These are phyloP conservation scores for Conger conger DNA, from an alignment of 2,113 vertebrate species.

Conservation along the genomic window DNA sequence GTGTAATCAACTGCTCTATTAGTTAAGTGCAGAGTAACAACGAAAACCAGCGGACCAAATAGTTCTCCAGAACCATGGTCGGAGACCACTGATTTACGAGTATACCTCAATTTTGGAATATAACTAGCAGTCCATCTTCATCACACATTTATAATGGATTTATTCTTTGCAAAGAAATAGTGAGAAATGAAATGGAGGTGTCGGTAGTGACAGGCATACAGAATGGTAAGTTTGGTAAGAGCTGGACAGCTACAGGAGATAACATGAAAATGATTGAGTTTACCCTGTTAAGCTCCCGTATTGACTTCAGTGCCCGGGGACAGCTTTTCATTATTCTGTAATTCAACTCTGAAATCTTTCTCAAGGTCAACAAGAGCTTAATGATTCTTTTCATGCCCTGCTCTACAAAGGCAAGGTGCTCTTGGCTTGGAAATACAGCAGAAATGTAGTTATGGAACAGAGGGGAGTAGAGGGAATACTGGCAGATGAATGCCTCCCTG, in stretches of 20 bases:
- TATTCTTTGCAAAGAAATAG: neutral
- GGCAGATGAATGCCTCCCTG: neutral
- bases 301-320: constrained; percentile 22
- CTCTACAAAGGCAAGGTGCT: constrained; percentile 16
- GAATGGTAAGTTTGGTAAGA: neutral
- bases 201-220: neutral
- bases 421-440: neutral
- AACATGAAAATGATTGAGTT: constrained; percentile 17
- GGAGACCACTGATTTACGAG: no score
- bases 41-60: no score
- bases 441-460: neutral
- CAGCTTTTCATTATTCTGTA: constrained; percentile 10
- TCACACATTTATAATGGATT: neutral
- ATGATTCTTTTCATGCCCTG: neutral
- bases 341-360: constrained; percentile 27
- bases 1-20: no score
- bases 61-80: no score
- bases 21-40: no score
- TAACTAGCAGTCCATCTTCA: neutral
- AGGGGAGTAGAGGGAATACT: neutral
- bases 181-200: neutral
- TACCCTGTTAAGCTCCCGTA: constrained; percentile 10
- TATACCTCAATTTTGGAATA: neutral
- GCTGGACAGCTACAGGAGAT: neutral
- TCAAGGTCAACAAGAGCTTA: constrained; percentile 30